Percentiles rank a stretch among this genome's conserved stretches.
phyloP scores from a whole-genome alignment of 2,888 invertebrate species.

The Proisotoma minuta region DNA sequence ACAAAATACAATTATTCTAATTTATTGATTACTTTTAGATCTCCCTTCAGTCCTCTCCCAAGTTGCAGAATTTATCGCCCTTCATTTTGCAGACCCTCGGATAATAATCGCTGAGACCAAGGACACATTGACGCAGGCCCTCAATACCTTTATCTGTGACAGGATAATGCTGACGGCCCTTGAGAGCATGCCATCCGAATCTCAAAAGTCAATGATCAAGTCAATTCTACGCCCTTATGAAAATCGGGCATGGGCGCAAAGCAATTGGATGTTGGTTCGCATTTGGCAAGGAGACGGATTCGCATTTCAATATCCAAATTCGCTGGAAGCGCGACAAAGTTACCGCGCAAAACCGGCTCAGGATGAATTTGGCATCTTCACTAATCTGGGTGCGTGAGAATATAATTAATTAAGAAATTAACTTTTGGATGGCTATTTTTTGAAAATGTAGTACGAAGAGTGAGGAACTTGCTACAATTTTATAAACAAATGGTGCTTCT shows the following conservation, averaged over 20 bases:
- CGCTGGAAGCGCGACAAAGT: slow-evolving; percentile 54
- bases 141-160: slow-evolving; percentile 73
- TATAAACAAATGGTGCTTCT: slow-evolving; percentile 5
- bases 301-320: slow-evolving; percentile 63
- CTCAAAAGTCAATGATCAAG: slow-evolving; percentile 62
- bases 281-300: slow-evolving; percentile 82
- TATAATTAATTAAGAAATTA: background rate
- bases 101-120: slow-evolving; percentile 70
- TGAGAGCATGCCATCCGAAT: slow-evolving; percentile 66
- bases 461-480: background rate
- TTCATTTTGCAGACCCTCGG: slow-evolving; percentile 69
- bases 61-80: slow-evolving; percentile 67
- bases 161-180: slow-evolving; percentile 65
- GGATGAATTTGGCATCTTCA: slow-evolving; percentile 52
- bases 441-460: no score
- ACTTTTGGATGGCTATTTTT: no score
- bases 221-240: slow-evolving; percentile 72
- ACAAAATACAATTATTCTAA: background rate
- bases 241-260: slow-evolving; percentile 76
- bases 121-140: slow-evolving; percentile 69
- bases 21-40: slow-evolving; percentile 15
- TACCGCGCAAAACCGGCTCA: slow-evolving; percentile 53
- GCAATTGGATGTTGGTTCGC: slow-evolving; percentile 75
- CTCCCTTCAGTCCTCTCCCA: slow-evolving; percentile 13
- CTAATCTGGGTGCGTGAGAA: slow-evolving; percentile 38